Evolutionary conservation across 2,113 vertebrate species (phyloP).

Genomic region (Sterrhoptilus dennistouni): DNA sequence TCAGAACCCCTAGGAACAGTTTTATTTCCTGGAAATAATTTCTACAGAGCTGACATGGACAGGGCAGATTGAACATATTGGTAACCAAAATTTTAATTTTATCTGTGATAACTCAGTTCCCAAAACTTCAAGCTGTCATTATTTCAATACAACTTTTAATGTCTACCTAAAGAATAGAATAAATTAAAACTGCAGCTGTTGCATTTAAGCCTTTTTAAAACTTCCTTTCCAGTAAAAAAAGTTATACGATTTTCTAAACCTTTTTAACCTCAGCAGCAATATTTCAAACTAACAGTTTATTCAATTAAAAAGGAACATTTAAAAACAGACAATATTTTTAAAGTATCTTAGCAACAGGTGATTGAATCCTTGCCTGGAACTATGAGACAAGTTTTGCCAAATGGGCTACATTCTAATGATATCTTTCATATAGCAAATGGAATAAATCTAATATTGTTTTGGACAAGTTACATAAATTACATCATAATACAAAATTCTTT

Average conservation of each 20-base stretch:
- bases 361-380: constrained; percentile 80
- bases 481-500: constrained; percentile 75
- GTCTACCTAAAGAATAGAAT: not conserved
- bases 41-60: not conserved
- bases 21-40: not conserved
- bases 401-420: constrained; percentile 73
- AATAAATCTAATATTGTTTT: constrained; percentile 84
- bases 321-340: constrained; percentile 85
- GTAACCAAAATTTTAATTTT: not conserved
- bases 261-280: constrained; percentile 69
- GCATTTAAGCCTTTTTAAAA: constrained; percentile 40
- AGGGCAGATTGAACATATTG: not conserved
- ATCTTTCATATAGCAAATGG: constrained; percentile 80
- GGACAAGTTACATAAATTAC: constrained; percentile 78
- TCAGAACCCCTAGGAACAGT: not conserved
- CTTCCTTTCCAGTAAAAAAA: constrained; percentile 43
- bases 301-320: constrained; percentile 77
- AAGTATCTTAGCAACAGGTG: constrained; percentile 86
- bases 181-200: constrained; percentile 41
- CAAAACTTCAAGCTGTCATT: not conserved
- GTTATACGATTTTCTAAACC: constrained; percentile 56
- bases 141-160: not conserved
- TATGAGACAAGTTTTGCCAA: constrained; percentile 74
- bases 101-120: not conserved
- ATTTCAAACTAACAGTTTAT: constrained; percentile 79